Percentiles rank a stretch among this genome's conserved stretches.
These are phyloP conservation scores for Seira musarum DNA, from an alignment of 2,888 invertebrate species.

Conservation along the genomic window DNA sequence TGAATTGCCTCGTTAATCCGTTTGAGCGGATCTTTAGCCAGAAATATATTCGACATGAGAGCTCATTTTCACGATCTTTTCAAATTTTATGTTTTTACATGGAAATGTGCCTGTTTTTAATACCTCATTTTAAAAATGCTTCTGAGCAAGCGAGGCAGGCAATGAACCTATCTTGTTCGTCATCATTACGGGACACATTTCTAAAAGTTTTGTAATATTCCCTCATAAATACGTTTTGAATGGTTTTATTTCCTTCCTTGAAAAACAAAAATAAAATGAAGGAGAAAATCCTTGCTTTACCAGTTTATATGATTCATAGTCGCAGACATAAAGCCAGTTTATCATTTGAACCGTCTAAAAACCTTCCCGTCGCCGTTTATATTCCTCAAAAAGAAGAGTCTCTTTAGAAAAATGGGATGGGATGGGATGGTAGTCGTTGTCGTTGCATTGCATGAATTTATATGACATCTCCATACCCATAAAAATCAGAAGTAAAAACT, in stretches of 20 bases:
- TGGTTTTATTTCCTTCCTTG: slow-evolving; percentile 18
- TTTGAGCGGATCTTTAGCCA: slow-evolving; percentile 24
- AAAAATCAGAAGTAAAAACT: not conserved
- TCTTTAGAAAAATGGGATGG: no score
- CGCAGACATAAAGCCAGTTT: slow-evolving; percentile 9
- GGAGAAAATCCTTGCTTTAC: not conserved
- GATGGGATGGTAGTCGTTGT: not conserved
- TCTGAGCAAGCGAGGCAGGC: not conserved
- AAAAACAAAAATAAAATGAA: slow-evolving; percentile 7
- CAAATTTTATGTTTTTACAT: slow-evolving; percentile 6
- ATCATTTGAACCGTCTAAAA: not conserved
- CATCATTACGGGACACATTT: slow-evolving; percentile 24
- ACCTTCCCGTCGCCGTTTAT: not conserved
- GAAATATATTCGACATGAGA: no score
- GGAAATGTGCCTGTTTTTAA: not conserved
- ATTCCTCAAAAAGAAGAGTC: not conserved
- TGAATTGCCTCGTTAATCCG: slow-evolving; percentile 54
- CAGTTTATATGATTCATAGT: not conserved
- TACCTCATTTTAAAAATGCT: not conserved
- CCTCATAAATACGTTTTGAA: slow-evolving; percentile 39
- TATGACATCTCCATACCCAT: not conserved
- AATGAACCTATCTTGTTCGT: slow-evolving; percentile 25
- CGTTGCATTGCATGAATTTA: not conserved
- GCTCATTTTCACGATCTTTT: slow-evolving; percentile 6
- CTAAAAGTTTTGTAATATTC: slow-evolving; percentile 40